A percentile compares a stretch with the other conserved stretches of the same genome.
These are phyloP conservation scores for Caloenas nicobarica DNA, from an alignment of 2,113 vertebrate species.

Conservation along the genomic window DNA sequence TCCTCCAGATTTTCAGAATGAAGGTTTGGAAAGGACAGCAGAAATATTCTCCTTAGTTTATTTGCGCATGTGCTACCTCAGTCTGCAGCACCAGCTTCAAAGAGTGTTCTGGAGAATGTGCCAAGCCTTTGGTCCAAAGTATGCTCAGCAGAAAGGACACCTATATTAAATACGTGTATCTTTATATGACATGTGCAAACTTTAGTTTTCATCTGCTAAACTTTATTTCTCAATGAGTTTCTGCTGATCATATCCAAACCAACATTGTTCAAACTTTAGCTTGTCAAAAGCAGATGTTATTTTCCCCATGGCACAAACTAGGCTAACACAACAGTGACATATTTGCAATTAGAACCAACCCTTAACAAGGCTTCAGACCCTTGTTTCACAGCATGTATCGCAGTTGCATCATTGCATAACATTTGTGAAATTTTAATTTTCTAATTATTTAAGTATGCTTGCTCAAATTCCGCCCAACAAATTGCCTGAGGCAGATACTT, in stretches of 20 bases:
- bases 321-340: not conserved
- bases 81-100: not conserved
- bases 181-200: not conserved
- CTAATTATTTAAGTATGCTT: not conserved
- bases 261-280: not conserved
- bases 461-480: not conserved
- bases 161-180: rapidly evolving
- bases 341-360: not conserved
- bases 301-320: not conserved
- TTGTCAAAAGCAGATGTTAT: not conserved
- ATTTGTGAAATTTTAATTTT: not conserved
- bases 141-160: not conserved
- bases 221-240: not conserved
- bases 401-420: not conserved
- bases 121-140: not conserved
- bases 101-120: not conserved
- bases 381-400: slow-evolving; percentile 1
- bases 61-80: not conserved
- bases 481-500: not conserved
- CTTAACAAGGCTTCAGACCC: not conserved
- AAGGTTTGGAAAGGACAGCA: not conserved
- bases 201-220: not conserved
- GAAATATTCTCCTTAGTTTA: not conserved
- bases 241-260: not conserved
- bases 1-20: not conserved